Base-by-base conservation (phyloP, 2,888 invertebrate species). In the Sussaba pulchella region DNA sequence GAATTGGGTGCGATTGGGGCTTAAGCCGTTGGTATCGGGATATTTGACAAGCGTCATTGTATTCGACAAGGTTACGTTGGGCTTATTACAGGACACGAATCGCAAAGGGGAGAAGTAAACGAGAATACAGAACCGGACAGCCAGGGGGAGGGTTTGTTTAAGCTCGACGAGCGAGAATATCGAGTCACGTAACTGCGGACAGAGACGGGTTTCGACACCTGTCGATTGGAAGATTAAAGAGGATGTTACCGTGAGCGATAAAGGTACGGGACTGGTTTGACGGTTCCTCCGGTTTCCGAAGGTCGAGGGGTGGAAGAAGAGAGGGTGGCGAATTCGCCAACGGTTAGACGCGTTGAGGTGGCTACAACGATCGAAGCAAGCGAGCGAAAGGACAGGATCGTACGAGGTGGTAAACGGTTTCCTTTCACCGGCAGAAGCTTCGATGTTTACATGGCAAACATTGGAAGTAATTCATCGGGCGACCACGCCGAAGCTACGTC, bases 181-280 rank as follows among this genome's bases (percentile, higher is more conserved):
- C 54, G 59, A 24, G 24, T 76, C 69, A 64, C 69, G 73, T 72
- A 57, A 77, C 63, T 67, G 36, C n/a, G n/a, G 72, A 57, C 41
- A 39, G 63, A 69, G 63, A 64, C 52, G 70, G 64, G 84, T 77
- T 83, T 83, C 84, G 85, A 88, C 87, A 88, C 86, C 87, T 85
- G 87, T 85, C 88, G 87, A 88, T 87, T 85, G 85, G 57, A 72
- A 87, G 86, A 87, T 88, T 88, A 87, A 88, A 88, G 87, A 85
- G 83, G 86, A 88, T 85, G 80, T 83, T 84, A 50, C 78, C 61
- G 64, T 80, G 83, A 81, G 82, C 82, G 45, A 59, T 43, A 24
- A 17, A 66, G 36, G 74, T 81, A 80, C 79, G 43, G 59, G 21
- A 70, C 43, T 41, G 52, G 52, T 52, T 52, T 6, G 26, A 24